phyloP scores from a whole-genome alignment of 1,140 invertebrate genomes.

The Galendromus occidentalis region DNA sequence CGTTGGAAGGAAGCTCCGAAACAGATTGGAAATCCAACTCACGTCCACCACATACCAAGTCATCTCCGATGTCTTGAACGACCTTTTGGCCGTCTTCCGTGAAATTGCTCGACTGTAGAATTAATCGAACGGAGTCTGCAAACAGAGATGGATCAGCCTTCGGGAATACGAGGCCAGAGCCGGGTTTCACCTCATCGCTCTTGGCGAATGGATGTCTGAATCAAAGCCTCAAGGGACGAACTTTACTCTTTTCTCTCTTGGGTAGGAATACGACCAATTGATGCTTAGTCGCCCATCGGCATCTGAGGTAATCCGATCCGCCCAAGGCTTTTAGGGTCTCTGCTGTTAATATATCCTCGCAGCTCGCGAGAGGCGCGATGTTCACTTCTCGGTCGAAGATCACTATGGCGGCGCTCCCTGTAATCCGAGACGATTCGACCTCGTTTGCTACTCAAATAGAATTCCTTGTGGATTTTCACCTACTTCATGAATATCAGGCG shows the following conservation, averaged over 20 bases:
- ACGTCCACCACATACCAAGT: background rate
- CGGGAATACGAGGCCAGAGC: no score
- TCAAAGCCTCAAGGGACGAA: background rate
- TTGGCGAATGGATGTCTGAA: no score
- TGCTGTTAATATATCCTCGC: background rate
- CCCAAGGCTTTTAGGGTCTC: background rate
- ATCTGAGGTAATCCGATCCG: background rate
- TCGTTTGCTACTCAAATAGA: no score
- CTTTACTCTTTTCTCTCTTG: background rate
- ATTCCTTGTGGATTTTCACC: no score
- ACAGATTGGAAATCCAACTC: background rate
- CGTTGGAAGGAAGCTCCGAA: no score
- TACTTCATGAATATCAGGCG: no score
- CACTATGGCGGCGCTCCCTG: background rate
- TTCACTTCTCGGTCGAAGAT: conserved; percentile 4
- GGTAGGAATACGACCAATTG: conserved; percentile 6
- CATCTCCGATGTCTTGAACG: background rate
- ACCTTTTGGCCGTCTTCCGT: background rate
- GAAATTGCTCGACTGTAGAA: background rate
- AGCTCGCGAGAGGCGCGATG: background rate
- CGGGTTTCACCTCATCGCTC: no score
- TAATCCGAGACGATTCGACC: no score
- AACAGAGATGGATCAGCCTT: background rate
- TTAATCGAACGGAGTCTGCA: background rate
- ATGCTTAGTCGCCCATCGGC: background rate